Evolutionary conservation across 2,888 invertebrate species (phyloP).

Genomic region (Dichetophora obliterata): DNA sequence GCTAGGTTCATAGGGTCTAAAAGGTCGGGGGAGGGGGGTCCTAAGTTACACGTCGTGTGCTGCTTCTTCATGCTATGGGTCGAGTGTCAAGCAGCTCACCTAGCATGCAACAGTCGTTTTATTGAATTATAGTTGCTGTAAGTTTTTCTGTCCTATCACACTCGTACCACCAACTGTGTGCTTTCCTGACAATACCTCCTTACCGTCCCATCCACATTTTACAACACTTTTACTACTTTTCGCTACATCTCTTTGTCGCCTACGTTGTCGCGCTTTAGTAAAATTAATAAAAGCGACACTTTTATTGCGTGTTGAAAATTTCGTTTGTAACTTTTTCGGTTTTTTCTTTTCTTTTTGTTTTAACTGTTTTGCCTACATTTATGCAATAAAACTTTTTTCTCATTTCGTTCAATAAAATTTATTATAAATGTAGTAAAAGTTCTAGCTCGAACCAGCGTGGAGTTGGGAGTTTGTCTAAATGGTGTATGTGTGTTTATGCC

Average conservation of each 20-base stretch:
- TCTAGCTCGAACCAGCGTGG: too few relatives aligned
- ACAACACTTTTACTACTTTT: background rate
- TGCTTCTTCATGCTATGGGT: too few relatives aligned
- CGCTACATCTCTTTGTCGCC: background rate
- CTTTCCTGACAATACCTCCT: too few relatives aligned
- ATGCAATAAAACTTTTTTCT: too few relatives aligned
- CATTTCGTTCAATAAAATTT: too few relatives aligned
- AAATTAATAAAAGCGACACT: conserved; percentile 15
- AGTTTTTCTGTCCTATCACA: background rate
- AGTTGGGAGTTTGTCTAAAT: background rate
- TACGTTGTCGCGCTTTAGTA: background rate
- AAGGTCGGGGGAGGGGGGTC: background rate
- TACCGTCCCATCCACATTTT: too few relatives aligned
- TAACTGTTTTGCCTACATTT: too few relatives aligned
- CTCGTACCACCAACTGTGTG: background rate
- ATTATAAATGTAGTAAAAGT: too few relatives aligned
- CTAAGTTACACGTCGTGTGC: background rate
- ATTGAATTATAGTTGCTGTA: conserved; percentile 23
- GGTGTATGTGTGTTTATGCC: background rate
- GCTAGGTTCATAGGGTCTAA: too few relatives aligned
- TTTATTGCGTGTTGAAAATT: background rate
- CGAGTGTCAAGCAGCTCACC: too few relatives aligned
- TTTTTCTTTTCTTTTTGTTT: background rate
- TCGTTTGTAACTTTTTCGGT: background rate
- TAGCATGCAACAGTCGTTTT: background rate